These are phyloP conservation scores for Pygoscelis antarcticus DNA, from an alignment of 2,113 vertebrate genomes.

Conservation along the genomic window DNA sequence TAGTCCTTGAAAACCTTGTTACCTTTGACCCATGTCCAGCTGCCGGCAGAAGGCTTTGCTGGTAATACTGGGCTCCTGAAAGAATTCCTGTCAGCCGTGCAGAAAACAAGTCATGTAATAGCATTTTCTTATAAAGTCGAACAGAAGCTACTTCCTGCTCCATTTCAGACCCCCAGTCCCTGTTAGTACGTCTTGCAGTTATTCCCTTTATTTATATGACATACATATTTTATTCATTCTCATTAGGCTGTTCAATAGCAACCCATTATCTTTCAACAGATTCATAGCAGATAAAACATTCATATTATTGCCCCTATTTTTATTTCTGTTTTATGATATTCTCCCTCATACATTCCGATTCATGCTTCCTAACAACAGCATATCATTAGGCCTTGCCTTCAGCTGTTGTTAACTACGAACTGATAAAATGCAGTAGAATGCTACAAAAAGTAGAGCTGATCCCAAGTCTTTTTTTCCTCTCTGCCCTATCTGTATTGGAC, in stretches of 20 bases:
- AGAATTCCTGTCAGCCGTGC: not conserved
- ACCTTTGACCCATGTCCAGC: not conserved
- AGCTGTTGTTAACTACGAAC: constrained; percentile 21
- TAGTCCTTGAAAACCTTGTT: not conserved
- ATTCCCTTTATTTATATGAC: constrained; percentile 20
- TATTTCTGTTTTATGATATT: constrained; percentile 28
- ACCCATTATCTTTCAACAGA: constrained; percentile 31
- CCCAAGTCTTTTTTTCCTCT: not conserved
- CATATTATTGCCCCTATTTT: constrained; percentile 30
- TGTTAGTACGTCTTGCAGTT: not conserved
- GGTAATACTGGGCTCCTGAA: not conserved
- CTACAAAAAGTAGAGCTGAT: not conserved
- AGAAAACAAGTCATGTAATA: not conserved
- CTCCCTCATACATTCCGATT: not conserved
- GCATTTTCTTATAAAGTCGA: not conserved
- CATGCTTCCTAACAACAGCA: not conserved
- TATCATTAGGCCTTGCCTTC: constrained; percentile 48
- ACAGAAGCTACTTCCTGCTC: not conserved
- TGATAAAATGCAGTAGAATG: constrained; percentile 21
- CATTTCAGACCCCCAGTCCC: not conserved
- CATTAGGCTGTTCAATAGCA: constrained; percentile 29
- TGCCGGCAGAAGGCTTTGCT: not conserved
- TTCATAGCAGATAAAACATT: constrained; percentile 43
- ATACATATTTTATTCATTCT: constrained; percentile 54
- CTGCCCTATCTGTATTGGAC: not conserved